Evolutionary conservation across 2,888 invertebrate species (phyloP).

Genomic region (Rhingia campestris): DNA sequence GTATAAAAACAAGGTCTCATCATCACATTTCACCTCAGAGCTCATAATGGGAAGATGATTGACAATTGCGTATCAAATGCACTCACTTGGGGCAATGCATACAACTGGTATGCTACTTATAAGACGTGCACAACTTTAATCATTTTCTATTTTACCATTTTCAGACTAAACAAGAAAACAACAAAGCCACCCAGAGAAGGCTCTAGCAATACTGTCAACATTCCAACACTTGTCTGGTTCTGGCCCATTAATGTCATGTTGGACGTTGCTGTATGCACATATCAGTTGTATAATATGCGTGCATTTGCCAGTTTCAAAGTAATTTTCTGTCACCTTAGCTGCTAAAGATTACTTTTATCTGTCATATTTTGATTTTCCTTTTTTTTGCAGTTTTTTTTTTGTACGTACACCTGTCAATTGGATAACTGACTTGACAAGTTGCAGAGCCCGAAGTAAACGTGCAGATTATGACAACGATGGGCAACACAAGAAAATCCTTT

Average conservation of each 20-base stretch:
- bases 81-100: neutral
- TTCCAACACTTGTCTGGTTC: slow-evolving; percentile 47
- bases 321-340: slow-evolving; percentile 62
- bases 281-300: slow-evolving; percentile 28
- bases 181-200: slow-evolving; percentile 17
- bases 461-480: slow-evolving; percentile 37
- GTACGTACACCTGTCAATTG: slow-evolving; percentile 34
- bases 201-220: slow-evolving; percentile 25
- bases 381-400: slow-evolving; percentile 1
- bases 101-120: slow-evolving; percentile 9
- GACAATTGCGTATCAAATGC: slow-evolving; percentile 45
- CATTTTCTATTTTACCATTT: slow-evolving; percentile 58
- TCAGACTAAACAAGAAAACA: slow-evolving; percentile 6
- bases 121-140: slow-evolving; percentile 2
- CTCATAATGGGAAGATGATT: slow-evolving; percentile 10
- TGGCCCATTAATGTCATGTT: slow-evolving; percentile 20
- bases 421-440: slow-evolving; percentile 20
- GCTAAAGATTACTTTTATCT: slow-evolving; percentile 27
- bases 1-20: slow-evolving; percentile 21
- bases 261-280: neutral
- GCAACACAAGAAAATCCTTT: slow-evolving; percentile 23
- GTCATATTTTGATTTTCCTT: slow-evolving; percentile 53
- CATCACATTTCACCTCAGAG: slow-evolving; percentile 32
- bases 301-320: slow-evolving; percentile 41
- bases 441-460: neutral